phyloP scores from a whole-genome alignment of 2,113 vertebrate species.

The Alouatta palliata region DNA sequence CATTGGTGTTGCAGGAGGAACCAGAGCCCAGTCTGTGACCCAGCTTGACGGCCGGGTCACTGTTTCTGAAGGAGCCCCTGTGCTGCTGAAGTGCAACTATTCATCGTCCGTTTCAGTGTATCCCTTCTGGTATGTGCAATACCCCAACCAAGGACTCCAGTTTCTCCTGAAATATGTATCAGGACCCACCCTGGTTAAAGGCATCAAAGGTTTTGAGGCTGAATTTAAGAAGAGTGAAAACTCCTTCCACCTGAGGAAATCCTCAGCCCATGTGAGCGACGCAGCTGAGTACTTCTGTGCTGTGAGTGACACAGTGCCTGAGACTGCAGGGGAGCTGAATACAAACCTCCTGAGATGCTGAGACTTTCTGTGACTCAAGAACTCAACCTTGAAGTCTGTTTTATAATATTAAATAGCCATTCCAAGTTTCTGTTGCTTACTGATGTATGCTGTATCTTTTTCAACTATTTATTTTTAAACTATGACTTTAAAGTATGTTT shows the following conservation, averaged over 20 bases:
- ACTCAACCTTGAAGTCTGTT: background rate
- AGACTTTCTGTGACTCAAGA: background rate
- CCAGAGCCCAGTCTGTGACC: background rate
- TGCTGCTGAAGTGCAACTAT: slow-evolving; percentile 35
- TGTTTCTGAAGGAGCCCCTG: background rate
- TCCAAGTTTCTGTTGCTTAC: background rate
- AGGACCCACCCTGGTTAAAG: background rate
- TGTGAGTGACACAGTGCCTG: slow-evolving; percentile 31
- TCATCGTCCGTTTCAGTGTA: fast-evolving
- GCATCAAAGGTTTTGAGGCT: background rate
- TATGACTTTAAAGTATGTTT: background rate
- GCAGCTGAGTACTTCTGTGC: background rate
- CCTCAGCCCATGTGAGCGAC: background rate
- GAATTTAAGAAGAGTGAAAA: background rate
- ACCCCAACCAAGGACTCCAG: background rate
- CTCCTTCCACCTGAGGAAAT: slow-evolving; percentile 55
- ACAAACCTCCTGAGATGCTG: background rate
- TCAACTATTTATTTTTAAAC: background rate
- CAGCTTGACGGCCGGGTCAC: background rate
- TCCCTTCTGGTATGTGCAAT: background rate
- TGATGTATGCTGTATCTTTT: background rate
- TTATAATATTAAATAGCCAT: background rate
- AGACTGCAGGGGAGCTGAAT: background rate
- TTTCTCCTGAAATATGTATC: background rate
- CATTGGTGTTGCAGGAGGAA: slow-evolving; percentile 39